Conservation (phyloP, 2,797 vertebrate species). For the Liparis tanakae region DNA sequence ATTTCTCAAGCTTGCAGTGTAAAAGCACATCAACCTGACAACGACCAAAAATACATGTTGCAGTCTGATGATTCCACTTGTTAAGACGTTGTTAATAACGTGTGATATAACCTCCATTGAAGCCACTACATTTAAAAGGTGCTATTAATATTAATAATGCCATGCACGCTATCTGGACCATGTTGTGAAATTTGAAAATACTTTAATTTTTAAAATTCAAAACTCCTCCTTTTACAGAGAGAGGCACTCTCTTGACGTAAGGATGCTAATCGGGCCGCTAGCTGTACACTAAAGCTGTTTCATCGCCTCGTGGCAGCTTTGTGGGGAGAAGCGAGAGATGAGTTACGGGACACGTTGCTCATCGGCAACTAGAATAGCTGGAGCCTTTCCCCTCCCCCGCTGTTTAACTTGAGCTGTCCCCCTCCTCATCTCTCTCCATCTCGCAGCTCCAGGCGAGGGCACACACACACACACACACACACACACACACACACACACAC, state of each 20-base stretch:
- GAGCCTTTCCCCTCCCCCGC: slow-evolving; percentile 16
- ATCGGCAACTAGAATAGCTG: slow-evolving; percentile 24
- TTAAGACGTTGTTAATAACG: neutral
- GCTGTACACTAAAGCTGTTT: neutral
- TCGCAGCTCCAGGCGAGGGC: slow-evolving; percentile 29
- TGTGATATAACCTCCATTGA: no score
- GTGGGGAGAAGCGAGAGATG: slow-evolving; percentile 32
- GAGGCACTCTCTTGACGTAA: no score
- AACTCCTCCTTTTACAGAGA: neutral
- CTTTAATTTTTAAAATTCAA: neutral
- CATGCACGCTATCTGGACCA: neutral
- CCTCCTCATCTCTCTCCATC: slow-evolving; percentile 14
- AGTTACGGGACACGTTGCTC: slow-evolving; percentile 43
- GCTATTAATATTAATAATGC: neutral
- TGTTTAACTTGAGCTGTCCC: slow-evolving; percentile 40
- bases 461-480: neutral
- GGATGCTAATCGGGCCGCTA: no score
- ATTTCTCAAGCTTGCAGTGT: no score
- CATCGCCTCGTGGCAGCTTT: slow-evolving; percentile 17
- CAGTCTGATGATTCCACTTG: neutral
- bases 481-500: neutral
- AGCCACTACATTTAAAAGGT: neutral
- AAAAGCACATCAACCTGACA: neutral
- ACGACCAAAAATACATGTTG: neutral
- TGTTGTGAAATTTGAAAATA: neutral